Conservation (phyloP, 2,888 invertebrate species). For the Cerastis rubricosa region DNA sequence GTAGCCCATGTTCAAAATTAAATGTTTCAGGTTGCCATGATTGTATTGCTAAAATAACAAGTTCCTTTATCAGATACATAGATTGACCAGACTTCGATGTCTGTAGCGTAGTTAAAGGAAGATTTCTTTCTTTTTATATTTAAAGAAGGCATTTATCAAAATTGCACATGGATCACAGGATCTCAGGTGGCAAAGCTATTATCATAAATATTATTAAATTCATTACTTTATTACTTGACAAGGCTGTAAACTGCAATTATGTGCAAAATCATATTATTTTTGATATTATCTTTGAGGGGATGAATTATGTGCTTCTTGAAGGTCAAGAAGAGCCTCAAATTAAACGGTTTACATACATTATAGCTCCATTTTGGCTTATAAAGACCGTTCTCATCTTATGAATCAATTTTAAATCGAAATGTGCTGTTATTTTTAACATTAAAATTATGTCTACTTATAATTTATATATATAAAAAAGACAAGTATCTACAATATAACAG, state of each 20-base stretch:
- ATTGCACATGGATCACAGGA: constrained; percentile 17
- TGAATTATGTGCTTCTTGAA: constrained; percentile 31
- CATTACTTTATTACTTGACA: constrained; percentile 63
- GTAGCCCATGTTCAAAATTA: background rate
- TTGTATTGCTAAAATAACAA: background rate
- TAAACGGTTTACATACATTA: constrained; percentile 45
- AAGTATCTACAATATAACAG: too few relatives aligned
- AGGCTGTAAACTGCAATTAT: constrained; percentile 58
- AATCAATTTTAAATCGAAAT: background rate
- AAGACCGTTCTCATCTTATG: background rate
- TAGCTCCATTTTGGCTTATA: background rate
- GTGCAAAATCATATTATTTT: constrained; percentile 37
- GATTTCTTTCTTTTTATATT: background rate
- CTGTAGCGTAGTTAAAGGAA: background rate
- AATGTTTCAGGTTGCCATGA: background rate
- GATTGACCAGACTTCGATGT: background rate
- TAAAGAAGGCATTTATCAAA: constrained; percentile 51
- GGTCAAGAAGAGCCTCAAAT: constrained; percentile 37
- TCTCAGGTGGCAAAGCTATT: constrained; percentile 32
- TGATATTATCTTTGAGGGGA: constrained; percentile 39
- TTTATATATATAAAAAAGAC: too few relatives aligned
- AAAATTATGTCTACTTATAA: background rate
- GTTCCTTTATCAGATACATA: background rate
- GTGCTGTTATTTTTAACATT: background rate
- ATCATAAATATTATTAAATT: constrained; percentile 55